Conservation (phyloP, 1,140 invertebrate genomes). For the Drosophila parvula region DNA sequence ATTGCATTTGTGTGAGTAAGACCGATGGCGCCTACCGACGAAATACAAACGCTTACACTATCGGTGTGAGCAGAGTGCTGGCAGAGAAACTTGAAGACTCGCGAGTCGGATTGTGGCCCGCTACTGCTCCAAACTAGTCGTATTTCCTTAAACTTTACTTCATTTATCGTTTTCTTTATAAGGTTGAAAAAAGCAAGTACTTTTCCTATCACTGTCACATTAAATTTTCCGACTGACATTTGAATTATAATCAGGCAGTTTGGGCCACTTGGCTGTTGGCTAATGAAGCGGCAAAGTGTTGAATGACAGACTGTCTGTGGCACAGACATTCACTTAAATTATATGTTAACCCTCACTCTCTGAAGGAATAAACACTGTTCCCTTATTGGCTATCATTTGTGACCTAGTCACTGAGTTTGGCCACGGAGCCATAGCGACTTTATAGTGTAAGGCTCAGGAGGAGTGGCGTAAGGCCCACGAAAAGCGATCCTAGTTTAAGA, state of each 20-base stretch:
- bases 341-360: not conserved
- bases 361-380: not conserved
- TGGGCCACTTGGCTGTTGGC: constrained; percentile 16
- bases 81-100: too few relatives aligned
- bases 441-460: too few relatives aligned
- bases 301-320: constrained; percentile 39
- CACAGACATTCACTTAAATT: not conserved
- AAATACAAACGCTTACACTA: too few relatives aligned
- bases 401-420: too few relatives aligned
- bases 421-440: too few relatives aligned
- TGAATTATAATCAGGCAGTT: constrained; percentile 44
- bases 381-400: not conserved
- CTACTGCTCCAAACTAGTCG: too few relatives aligned
- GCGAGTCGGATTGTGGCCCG: too few relatives aligned
- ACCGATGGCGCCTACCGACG: too few relatives aligned
- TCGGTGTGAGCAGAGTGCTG: too few relatives aligned
- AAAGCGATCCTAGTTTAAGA: too few relatives aligned
- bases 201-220: not conserved
- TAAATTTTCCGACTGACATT: constrained; percentile 29
- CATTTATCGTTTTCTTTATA: not conserved
- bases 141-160: not conserved
- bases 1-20: too few relatives aligned
- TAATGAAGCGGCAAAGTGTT: constrained; percentile 76
- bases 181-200: not conserved
- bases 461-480: too few relatives aligned